A percentile compares a stretch with the other conserved stretches of the same genome.
Conservation (phyloP, 92 coral and sea anemone species). For the Parazoanthus atlanticus region DNA sequence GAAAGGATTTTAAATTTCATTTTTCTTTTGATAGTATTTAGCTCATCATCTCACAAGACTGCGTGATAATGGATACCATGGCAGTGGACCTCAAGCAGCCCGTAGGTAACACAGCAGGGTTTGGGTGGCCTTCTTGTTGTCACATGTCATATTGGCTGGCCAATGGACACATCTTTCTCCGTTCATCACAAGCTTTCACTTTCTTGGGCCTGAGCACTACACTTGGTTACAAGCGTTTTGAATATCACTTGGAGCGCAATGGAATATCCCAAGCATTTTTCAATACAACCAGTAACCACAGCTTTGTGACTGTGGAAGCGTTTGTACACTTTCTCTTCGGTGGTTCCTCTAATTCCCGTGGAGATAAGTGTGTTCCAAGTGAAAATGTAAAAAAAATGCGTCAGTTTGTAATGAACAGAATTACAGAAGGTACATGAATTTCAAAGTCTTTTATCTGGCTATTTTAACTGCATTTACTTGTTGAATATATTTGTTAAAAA, state of each 20-base stretch:
- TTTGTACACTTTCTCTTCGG: conserved; percentile 43
- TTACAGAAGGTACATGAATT: conserved; percentile 34
- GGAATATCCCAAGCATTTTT: conserved; percentile 36
- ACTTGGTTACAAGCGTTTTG: conserved; percentile 44
- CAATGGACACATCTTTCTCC: conserved; percentile 31
- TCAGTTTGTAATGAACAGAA: conserved; percentile 20
- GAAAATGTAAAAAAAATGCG: conserved; percentile 44
- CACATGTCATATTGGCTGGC: conserved; percentile 48
- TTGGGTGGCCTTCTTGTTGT: conserved; percentile 44
- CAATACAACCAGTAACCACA: conserved; percentile 36
- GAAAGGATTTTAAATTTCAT: no score
- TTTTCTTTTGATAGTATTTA: no score
- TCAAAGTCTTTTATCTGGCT: background rate
- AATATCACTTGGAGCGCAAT: conserved; percentile 41
- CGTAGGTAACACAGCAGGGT: conserved; percentile 42
- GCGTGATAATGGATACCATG: background rate
- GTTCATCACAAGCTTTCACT: conserved; percentile 34
- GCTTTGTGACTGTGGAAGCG: conserved; percentile 40
- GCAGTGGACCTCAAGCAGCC: conserved; percentile 36
- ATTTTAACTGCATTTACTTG: background rate
- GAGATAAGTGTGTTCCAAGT: conserved; percentile 35
- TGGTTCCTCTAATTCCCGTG: conserved; percentile 30
- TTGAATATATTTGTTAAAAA: no score
- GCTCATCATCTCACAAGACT: background rate
- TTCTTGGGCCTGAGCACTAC: conserved; percentile 46